Evolutionary conservation across 2,888 invertebrate species (phyloP).

Genomic region (Cylloceria caligata): DNA sequence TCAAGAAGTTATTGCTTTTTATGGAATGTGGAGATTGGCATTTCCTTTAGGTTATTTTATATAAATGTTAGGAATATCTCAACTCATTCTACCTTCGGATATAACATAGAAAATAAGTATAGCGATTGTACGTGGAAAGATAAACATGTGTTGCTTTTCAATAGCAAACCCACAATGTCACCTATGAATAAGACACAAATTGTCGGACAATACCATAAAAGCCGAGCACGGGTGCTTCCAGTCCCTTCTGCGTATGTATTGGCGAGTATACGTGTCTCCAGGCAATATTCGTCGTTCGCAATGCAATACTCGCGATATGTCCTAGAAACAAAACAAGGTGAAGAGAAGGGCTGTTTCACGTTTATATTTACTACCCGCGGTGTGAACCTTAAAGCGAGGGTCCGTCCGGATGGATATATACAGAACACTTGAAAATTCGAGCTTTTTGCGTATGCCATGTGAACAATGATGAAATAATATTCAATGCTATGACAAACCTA

Average conservation of each 20-base stretch:
- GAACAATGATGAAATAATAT: not conserved
- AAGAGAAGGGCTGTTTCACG: conserved; percentile 64
- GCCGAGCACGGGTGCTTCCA: conserved; percentile 33
- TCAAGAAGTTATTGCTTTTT: not conserved
- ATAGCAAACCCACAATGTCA: conserved; percentile 35
- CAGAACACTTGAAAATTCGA: not conserved
- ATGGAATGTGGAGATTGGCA: conserved; percentile 1
- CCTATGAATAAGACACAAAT: conserved; percentile 69
- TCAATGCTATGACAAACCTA: conserved; percentile 17
- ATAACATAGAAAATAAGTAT: conserved; percentile 1
- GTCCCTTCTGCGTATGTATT: conserved; percentile 29
- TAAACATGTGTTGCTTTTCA: conserved; percentile 48
- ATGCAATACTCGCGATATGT: conserved; percentile 16
- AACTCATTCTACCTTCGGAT: not conserved
- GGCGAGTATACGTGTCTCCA: conserved; percentile 1
- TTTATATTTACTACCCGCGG: conserved; percentile 64
- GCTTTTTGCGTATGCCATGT: not conserved
- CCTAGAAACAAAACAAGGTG: conserved; percentile 65
- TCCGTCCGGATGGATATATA: not conserved
- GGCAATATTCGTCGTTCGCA: not conserved
- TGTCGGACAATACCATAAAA: conserved; percentile 70
- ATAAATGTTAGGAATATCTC: not conserved
- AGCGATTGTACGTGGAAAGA: conserved; percentile 17
- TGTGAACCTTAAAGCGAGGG: conserved; percentile 41
- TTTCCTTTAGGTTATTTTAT: conserved; percentile 32